A percentile compares a stretch with the other conserved stretches of the same genome.
Evolutionary conservation across 2,888 invertebrate genomes (phyloP).

Genomic region (Congeria kusceri): DNA sequence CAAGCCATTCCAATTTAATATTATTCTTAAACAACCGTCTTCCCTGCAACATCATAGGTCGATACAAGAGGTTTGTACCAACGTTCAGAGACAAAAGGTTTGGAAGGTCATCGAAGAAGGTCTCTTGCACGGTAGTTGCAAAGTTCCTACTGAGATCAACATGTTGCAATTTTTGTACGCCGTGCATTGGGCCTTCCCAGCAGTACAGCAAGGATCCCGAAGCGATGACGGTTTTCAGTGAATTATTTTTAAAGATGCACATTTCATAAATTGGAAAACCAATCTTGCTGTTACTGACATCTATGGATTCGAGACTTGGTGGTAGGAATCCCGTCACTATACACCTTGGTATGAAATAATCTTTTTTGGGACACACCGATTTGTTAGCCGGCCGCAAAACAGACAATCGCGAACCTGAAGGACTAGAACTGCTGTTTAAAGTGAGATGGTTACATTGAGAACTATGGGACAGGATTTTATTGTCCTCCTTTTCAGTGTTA

Average conservation of each 20-base stretch:
- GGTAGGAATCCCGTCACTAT: constrained; percentile 30
- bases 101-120: constrained; percentile 29
- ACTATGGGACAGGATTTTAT: too few relatives aligned
- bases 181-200: constrained; percentile 48
- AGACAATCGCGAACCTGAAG: too few relatives aligned
- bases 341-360: constrained; percentile 12
- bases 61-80: constrained; percentile 20
- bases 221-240: constrained; percentile 17
- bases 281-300: constrained; percentile 39
- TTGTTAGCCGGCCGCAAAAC: neutral
- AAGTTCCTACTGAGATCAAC: constrained; percentile 37
- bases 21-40: constrained; percentile 21
- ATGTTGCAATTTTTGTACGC: constrained; percentile 27
- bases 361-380: neutral
- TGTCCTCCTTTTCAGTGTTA: neutral
- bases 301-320: constrained; percentile 27
- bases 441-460: neutral
- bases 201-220: constrained; percentile 37
- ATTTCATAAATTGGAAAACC: constrained; percentile 31
- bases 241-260: constrained; percentile 15
- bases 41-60: constrained; percentile 8
- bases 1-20: constrained; percentile 13
- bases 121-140: constrained; percentile 11
- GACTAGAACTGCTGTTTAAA: neutral
- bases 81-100: constrained; percentile 22